phyloP scores from a whole-genome alignment of 2,113 vertebrate genomes.

The Perognathus longimembris region DNA sequence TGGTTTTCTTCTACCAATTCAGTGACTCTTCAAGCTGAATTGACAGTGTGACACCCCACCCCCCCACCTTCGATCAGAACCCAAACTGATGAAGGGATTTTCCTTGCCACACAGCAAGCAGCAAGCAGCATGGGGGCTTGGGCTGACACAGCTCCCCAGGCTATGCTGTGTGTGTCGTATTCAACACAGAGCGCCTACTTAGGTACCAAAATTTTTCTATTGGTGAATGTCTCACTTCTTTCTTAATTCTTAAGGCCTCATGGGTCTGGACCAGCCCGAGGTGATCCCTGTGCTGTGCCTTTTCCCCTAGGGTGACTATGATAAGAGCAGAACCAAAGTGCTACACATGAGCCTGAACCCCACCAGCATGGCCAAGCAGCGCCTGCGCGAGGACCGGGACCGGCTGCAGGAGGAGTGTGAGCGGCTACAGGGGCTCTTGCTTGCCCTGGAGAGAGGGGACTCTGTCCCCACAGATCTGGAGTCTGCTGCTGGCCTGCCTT shows the following conservation, averaged over 20 bases:
- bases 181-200: neutral
- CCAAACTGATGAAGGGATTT: neutral
- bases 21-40: neutral
- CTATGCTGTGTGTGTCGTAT: too few species aligned
- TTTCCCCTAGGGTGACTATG: conserved; percentile 91
- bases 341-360: conserved; percentile 96
- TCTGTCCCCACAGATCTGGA: conserved; percentile 77
- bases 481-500: conserved; percentile 85
- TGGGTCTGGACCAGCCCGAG: fast-evolving
- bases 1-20: neutral
- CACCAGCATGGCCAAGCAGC: conserved; percentile 89
- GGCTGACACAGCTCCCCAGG: neutral
- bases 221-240: neutral
- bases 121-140: neutral
- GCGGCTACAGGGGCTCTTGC: conserved; percentile 89
- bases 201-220: neutral
- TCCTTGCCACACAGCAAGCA: neutral
- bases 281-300: neutral
- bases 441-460: conserved; percentile 87
- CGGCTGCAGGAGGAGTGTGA: conserved; percentile 91
- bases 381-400: conserved; percentile 89
- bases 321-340: conserved; percentile 93
- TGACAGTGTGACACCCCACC: too few species aligned
- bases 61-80: neutral
- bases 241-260: neutral